Evolutionary conservation across 2,888 invertebrate genomes (phyloP), one percentile per base, ranked within the genome.

Genomic region (Epirrhoe alternata): DNA sequence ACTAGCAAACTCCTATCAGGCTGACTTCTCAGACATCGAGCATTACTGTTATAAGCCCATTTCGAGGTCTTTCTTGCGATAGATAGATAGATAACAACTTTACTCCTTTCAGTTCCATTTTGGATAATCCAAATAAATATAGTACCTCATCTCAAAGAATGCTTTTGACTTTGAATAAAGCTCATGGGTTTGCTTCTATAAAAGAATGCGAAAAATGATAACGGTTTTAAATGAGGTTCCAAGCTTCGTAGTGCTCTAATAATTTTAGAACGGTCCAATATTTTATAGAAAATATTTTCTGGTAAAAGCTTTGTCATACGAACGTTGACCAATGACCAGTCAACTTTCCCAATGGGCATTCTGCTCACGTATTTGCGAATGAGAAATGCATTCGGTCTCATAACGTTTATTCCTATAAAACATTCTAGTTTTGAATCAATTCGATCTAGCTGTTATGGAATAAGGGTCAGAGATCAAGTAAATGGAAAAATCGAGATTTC

Each of bases 251-350:
- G 60, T 71, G 58, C 66, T 69, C 56, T 68, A 62, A 75, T 75
- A 71, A 72, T 72, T 60, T 73, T 69, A 68, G 64, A 76, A 77
- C 66, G 67, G 62, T 68, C 70, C 66, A 62, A 70, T 65, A 75
- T 74, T 78, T 78, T 76, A 75, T 68, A 72, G 73, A 78, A 78
- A 78, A 80, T 78, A 79, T 78, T 79, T 80, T 75, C 72, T 67
- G 50, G 64, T 72, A 73, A 74, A 75, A 77, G 77, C 76, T 76
- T 79, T 81, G 74, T 81, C 77, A 77, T 76, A 75, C 64, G 74
- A 76, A 80, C 77, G 76, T 76, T 81, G 79, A 83, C 79, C 80
- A 81, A 79, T 77, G 74, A 61, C 74, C 66, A 76, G 72, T 77
- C 77, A 74, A 74, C 72, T 75, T 74, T 63, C 52, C 16, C 12